phyloP scores from a whole-genome alignment of 2,888 invertebrate genomes.

The Agrotis clavis region DNA sequence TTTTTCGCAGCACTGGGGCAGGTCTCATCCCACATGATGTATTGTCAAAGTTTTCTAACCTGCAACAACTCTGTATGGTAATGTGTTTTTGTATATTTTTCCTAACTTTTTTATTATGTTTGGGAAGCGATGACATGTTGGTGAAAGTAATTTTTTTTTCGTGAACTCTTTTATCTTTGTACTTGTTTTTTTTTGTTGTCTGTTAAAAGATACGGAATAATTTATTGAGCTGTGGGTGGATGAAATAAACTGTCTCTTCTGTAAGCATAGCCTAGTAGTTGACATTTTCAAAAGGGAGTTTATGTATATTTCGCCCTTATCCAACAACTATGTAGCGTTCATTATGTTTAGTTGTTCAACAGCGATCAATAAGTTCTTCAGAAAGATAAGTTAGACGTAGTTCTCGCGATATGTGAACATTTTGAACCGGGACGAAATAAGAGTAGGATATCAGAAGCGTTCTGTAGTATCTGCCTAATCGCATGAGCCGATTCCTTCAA shows the following conservation, averaged over 20 bases:
- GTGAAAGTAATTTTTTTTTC: slow-evolving; percentile 9
- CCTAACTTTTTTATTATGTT: slow-evolving; percentile 61
- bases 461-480: too few species aligned
- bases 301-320: too few species aligned
- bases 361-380: too few species aligned
- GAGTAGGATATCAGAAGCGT: too few species aligned
- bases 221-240: not conserved
- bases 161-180: slow-evolving; percentile 3
- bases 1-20: not conserved
- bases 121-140: slow-evolving; percentile 36
- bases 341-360: too few species aligned
- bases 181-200: not conserved
- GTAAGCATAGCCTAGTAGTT: not conserved
- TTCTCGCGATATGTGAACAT: too few species aligned
- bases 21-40: slow-evolving; percentile 34
- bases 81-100: slow-evolving; percentile 40
- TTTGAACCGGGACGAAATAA: too few species aligned
- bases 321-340: too few species aligned
- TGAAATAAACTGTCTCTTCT: not conserved
- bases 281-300: too few species aligned
- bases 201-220: not conserved
- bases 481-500: too few species aligned
- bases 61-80: slow-evolving; percentile 40
- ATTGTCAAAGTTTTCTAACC: slow-evolving; percentile 57
- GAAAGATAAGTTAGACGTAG: too few species aligned